phyloP scores from a whole-genome alignment of 2,797 vertebrate genomes.

The Coracias cyanogaster region DNA sequence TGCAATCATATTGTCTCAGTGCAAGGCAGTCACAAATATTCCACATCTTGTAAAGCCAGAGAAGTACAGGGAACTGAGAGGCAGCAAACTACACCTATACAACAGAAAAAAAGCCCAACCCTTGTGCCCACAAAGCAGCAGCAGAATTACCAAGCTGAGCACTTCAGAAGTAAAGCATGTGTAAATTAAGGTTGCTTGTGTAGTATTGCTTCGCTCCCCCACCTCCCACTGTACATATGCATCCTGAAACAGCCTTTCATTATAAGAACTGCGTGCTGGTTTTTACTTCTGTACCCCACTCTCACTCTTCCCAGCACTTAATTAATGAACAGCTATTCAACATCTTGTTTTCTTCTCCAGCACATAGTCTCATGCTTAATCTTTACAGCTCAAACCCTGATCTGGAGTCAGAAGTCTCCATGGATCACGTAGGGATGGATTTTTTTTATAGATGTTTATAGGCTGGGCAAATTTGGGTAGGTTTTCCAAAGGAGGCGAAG shows the following conservation, averaged over 20 bases:
- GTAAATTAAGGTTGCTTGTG: constrained; percentile 1
- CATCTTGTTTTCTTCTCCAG: constrained; percentile 39
- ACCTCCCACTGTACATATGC: not conserved
- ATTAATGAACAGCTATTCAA: constrained; percentile 37
- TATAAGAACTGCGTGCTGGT: not conserved
- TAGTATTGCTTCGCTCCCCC: not conserved
- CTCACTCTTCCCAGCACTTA: not conserved
- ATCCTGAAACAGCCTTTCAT: constrained; percentile 17
- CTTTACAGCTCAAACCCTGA: not conserved
- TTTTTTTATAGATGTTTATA: not conserved
- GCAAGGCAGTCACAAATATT: constrained; percentile 54
- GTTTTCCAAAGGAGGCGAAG: not conserved
- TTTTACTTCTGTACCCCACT: not conserved
- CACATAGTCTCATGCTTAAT: not conserved
- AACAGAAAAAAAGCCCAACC: not conserved
- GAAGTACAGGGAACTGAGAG: not conserved
- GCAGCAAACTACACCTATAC: not conserved
- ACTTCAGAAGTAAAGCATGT: not conserved
- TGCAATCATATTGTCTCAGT: not conserved
- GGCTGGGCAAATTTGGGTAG: not conserved
- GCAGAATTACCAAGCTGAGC: not conserved
- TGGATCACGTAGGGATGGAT: not conserved
- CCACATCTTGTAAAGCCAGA: constrained; percentile 7
- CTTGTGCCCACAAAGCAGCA: not conserved
- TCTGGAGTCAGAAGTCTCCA: constrained; percentile 9